Base-by-base conservation (phyloP, 2,797 vertebrate genomes). In the Dallia pectoralis region DNA sequence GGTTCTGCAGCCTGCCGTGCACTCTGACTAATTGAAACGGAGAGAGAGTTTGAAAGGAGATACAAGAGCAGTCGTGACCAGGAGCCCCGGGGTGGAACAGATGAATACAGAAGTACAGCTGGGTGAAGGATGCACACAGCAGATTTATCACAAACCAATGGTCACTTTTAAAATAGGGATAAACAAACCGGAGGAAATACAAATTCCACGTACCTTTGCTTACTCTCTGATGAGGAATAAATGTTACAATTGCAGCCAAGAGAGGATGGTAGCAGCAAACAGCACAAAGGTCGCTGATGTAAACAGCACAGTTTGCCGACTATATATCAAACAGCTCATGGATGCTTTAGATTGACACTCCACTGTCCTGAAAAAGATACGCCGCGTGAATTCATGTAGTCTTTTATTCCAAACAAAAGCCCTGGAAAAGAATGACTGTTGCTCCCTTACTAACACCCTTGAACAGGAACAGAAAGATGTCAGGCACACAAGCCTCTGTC, bases 21-120 rank as follows among this genome's bases (percentile, higher is more conserved):
- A 86, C 89, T 90, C 79, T 19, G 36, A 74, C 84, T 91, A 91
- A 93, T 91, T 90, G 87, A 91, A 92, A 86, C 87, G 90, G 90
- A 93, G 90, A 89, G 90, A 87, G 72, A 77, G 84, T 84, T 83
- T 81, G 79, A 66, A 73, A 70, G 74, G 76, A 81, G 75, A 81
- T 67, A 67, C 18, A 53, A n/a, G 53, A 56, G 53, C n/a, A 12
- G 22, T 74, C 73, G 30, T 36, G 19, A n/a, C n/a, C n/a, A 44
- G 19, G 64, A 85, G 75, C 77, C 80, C 73, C 1, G 73, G 82
- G 84, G 84, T 75, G 67, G 73, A 44, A n/a, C 67, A 27, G 76
- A 78, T 83, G 77, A 83, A 78, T 68, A 62, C 30, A 36, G 33
- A 30, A 3, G 44, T 33, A 4, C n/a, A 65, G 61, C 16, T 44